Conservation (phyloP, 2,797 vertebrate genomes). For the Triplophysa yarkandensis region DNA sequence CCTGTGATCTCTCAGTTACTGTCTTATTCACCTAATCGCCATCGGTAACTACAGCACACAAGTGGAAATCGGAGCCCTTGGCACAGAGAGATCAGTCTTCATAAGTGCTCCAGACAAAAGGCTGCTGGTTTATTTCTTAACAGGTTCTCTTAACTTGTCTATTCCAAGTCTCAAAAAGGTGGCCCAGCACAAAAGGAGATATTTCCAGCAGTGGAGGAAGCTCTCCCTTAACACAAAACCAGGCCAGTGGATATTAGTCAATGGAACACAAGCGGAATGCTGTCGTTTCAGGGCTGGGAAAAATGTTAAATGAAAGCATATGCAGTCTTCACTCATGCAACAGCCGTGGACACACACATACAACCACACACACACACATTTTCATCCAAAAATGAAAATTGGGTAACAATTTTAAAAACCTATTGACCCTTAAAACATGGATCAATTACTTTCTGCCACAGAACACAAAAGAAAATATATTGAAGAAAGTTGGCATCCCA, state of each 20-base stretch:
- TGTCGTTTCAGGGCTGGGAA: slow-evolving; percentile 50
- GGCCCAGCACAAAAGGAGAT: slow-evolving; percentile 30
- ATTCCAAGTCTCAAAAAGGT: slow-evolving; percentile 4
- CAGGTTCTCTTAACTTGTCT: slow-evolving; percentile 14
- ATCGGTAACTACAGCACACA: slow-evolving; percentile 34
- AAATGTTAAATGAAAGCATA: slow-evolving; percentile 52
- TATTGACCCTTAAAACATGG: too few species aligned
- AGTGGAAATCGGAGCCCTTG: not conserved
- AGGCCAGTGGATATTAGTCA: slow-evolving; percentile 50
- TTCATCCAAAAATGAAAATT: too few species aligned
- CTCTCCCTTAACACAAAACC: slow-evolving; percentile 31
- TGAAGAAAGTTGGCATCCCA: too few species aligned
- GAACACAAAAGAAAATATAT: too few species aligned
- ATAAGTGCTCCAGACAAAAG: slow-evolving; percentile 14
- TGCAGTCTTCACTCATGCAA: slow-evolving; percentile 23
- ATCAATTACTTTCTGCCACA: too few species aligned
- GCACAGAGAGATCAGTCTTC: slow-evolving; percentile 29
- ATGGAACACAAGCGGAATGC: slow-evolving; percentile 51
- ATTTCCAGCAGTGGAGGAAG: slow-evolving; percentile 40
- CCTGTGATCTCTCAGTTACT: slow-evolving; percentile 38
- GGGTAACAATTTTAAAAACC: too few species aligned
- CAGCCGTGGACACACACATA: slow-evolving; percentile 25
- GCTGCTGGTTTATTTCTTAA: slow-evolving; percentile 31
- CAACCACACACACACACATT: slow-evolving; percentile 42
- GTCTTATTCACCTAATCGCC: slow-evolving; percentile 32